Conservation (phyloP, 2,888 invertebrate genomes). For the Dryococelus australis region DNA sequence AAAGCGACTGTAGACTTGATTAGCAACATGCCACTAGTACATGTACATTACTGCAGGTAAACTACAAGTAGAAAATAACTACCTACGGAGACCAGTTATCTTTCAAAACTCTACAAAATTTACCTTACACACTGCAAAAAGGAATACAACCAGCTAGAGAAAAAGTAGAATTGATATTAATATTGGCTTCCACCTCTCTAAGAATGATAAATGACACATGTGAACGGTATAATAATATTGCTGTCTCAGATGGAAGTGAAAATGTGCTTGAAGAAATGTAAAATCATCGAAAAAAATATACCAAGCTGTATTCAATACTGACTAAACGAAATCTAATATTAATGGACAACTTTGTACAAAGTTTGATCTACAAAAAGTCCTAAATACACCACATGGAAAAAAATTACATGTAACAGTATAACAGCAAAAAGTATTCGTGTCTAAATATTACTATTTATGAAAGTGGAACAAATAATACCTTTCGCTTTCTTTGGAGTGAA, state of each 20-base stretch:
- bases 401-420: slow-evolving; percentile 20
- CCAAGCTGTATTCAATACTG: not conserved
- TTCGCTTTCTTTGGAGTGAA: not conserved
- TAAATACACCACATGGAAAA: slow-evolving; percentile 24
- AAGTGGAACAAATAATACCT: not conserved
- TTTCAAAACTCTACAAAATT: slow-evolving; percentile 20
- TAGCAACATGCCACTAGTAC: slow-evolving; percentile 13
- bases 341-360: slow-evolving; percentile 34
- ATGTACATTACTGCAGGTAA: not conserved
- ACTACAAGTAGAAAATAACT: slow-evolving; percentile 12
- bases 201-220: slow-evolving; percentile 47
- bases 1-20: slow-evolving; percentile 1
- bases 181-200: slow-evolving; percentile 45
- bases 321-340: not conserved
- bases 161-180: slow-evolving; percentile 41
- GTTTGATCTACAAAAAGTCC: slow-evolving; percentile 28
- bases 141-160: slow-evolving; percentile 1
- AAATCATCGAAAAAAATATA: slow-evolving; percentile 33
- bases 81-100: not conserved
- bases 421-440: not conserved
- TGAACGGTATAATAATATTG: slow-evolving; percentile 31
- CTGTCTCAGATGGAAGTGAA: slow-evolving; percentile 24
- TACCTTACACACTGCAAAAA: slow-evolving; percentile 2
- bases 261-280: not conserved
- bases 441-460: slow-evolving; percentile 13